Evolutionary conservation across 2,888 invertebrate genomes (phyloP), one percentile per base, ranked within the genome.

Genomic region (Nebria salina): DNA sequence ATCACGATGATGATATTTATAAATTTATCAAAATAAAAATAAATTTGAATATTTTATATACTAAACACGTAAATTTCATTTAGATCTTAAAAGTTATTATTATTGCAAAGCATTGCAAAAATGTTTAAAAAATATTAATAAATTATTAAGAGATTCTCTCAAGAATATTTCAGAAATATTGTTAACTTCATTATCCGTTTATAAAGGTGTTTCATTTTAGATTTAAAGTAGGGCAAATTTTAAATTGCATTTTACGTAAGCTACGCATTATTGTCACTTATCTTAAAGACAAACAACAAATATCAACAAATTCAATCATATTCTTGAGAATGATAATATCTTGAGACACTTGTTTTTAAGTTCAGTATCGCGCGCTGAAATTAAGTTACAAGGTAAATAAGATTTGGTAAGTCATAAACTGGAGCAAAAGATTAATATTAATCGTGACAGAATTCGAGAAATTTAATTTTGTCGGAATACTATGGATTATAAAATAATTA

Each of bases 391-490:
- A 70, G 25, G 70, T 34, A 70, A 25, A 70, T 26, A 70, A 20
- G 20, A 70, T 70, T 70, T 34, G n/a, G 20, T 3, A 70, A 70
- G 70, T 25, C 70, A 70, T 34, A 70, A 70, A 73, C 73, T 41
- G 43, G 43, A 73, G 73, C 73, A 78, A 78, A 72, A 73, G 25
- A 73, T 73, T 78, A 78, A 78, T 72, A 78, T 77, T 78, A 73
- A 41, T 78, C 78, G 64, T 77, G 73, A 74, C 78, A 73, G 66
- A 78, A 78, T 41, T 78, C 65, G 73, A 73, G 78, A 78, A 78
- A 73, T 78, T 65, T 73, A 73, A 78, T 78, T 78, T 73, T 65
- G 72, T 9, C 65, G 65, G 73, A 78, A 73, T 73, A 42, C 78
- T 65, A 13, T 34, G 78, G 78, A 78, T 78, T 78, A 78, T 54